Base-by-base conservation (phyloP, 1,140 invertebrate genomes). In the Leptestheria dahalacensis region DNA sequence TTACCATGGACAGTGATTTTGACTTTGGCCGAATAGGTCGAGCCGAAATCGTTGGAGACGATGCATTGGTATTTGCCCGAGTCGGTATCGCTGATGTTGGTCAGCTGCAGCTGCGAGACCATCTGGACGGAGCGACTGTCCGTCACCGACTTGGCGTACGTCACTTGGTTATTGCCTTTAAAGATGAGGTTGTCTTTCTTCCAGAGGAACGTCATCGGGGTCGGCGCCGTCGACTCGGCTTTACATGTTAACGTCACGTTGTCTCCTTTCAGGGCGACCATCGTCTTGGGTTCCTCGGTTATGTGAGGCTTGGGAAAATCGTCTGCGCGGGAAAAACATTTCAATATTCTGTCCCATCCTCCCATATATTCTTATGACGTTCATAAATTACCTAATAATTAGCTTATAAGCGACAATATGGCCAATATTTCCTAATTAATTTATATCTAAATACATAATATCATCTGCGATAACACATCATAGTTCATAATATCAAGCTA, bases 31-130 rank as follows among this genome's bases (percentile, higher is more conserved):
- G 92, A 95, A 70, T 95, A 96, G 0, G 85, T 85, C 10, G 86
- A 86, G 4, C 92, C 92, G 75, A 85, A 94, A 59, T 78, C 80
- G 69, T 96, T 97, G 0, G 83, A 82, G 2, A 92, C 88, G 61
- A 94, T 81, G 74, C 92, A 97, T 69, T 97, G 92, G 74, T 96
- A 97, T 68, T 79, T 80, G 1, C 91, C 93, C 64, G 84, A 83
- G 71, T 92, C 79, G 12, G 76, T 73, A 70, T 88, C 80, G 18
- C 82, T 80, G 1, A 91, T 78, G 67, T 86, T 83, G 12, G 70
- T 71, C 49, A 95, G 77, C 33, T 81, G 74, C 28, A 93, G 73
- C n/a, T 76, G 69, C 6, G 87, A 88, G 11, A 79, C 80, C 23
- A 70, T 67, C 41, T 66, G 51, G 3, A 48, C 57, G 2, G 53